Evolutionary conservation across 2,113 vertebrate genomes (phyloP), one percentile per base, ranked within the genome.

Genomic region (Notechis scutatus): DNA sequence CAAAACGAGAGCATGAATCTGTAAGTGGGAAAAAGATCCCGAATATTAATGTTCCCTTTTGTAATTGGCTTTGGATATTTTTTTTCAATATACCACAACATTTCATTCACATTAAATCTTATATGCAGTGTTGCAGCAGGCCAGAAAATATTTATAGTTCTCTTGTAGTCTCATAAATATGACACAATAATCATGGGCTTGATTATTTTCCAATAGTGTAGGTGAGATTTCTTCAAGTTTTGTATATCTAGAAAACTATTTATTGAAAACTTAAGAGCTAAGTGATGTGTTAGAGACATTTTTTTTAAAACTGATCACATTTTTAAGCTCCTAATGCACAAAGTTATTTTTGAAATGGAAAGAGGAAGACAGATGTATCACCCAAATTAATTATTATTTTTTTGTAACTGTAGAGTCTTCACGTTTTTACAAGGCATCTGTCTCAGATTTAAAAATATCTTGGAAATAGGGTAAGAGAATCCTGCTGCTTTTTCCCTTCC

Each of bases 21-120:
- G 4, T 26, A 61, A 92, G 56, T 39, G n/a, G 45, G 21, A 2
- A 81, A 59, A 4, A 39, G 2, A 8, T 21, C 15, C 47, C 4
- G 86, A 55, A 93, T 93, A 56, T 92, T 1, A 93, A 93, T 57
- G 89, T 92, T 91, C 95, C 92, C 21, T 88, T 94, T 86, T 81
- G 45, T 92, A 50, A 96, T 57, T 61, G 85, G 45, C 87, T 55
- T 20, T 88, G 29, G 52, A 8, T 88, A 18, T 88, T 52, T 39
- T 88, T 26, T 54, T 54, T 18, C 89, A 91, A 90, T 15, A 87
- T 69, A 29, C 87, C 91, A 24, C 91, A 69, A 87, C 15, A 8
- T n/a, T 92, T 93, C 3, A 50, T 88, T 81, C 87, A 56, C 88
- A 34, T 87, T 26, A 24, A 93, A 18, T 86, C 64, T 0, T 34